Conservation (phyloP, 2,113 vertebrate species). For the Periophthalmus modestus region DNA sequence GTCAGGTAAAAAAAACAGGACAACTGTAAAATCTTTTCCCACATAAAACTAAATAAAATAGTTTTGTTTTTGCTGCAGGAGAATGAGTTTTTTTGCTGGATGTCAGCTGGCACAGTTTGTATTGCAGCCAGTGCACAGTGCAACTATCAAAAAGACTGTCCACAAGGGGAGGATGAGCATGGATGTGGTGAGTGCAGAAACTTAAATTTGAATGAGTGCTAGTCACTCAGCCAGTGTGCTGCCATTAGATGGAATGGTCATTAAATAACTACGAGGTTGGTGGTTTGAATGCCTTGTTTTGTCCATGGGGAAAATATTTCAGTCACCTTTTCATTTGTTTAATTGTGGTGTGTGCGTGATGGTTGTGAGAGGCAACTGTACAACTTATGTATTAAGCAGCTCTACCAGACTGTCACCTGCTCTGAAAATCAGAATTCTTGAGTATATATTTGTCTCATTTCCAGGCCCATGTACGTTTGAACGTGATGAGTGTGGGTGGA, state of each 20-base stretch:
- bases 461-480: conserved; percentile 78
- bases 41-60: background rate
- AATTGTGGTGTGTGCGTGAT: background rate
- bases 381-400: background rate
- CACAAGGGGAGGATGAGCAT: conserved; percentile 63
- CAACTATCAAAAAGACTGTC: conserved; percentile 64
- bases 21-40: background rate
- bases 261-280: too few relatives aligned
- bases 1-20: conserved; percentile 57
- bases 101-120: conserved; percentile 49
- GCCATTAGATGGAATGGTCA: too few relatives aligned
- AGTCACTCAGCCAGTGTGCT: too few relatives aligned
- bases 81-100: conserved; percentile 71
- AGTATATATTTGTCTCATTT: background rate
- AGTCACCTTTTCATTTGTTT: too few relatives aligned
- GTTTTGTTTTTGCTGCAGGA: conserved; percentile 47
- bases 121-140: conserved; percentile 51
- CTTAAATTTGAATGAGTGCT: too few relatives aligned
- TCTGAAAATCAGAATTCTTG: background rate
- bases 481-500: conserved; percentile 67
- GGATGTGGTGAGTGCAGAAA: conserved; percentile 59
- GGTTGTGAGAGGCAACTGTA: too few relatives aligned
- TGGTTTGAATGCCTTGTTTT: too few relatives aligned
- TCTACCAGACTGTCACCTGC: background rate
- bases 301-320: too few relatives aligned